These are phyloP conservation scores for Piaya cayana DNA, from an alignment of 2,113 vertebrate species.

Conservation along the genomic window DNA sequence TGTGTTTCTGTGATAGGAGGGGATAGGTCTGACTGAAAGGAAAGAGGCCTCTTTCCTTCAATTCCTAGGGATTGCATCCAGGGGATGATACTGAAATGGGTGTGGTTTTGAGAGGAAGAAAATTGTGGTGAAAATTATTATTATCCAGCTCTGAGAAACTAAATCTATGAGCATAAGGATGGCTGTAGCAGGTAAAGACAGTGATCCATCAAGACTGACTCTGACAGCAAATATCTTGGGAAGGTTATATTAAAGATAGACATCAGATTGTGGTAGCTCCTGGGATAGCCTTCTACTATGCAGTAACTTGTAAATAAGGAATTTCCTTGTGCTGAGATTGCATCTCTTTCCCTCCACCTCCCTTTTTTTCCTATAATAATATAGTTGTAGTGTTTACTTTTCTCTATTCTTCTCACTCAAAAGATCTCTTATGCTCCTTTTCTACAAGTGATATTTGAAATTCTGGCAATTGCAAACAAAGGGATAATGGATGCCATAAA, in stretches of 20 bases:
- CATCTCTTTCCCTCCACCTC: background rate
- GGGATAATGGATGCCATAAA: background rate
- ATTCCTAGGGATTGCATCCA: background rate
- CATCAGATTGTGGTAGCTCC: background rate
- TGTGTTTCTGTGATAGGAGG: slow-evolving; percentile 6
- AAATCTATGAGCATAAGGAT: background rate
- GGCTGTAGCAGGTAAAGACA: background rate
- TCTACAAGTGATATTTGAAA: background rate
- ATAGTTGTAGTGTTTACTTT: background rate
- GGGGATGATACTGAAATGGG: background rate
- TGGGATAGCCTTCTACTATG: background rate
- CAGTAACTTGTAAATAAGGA: background rate
- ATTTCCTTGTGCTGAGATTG: background rate
- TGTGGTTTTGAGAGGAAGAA: background rate
- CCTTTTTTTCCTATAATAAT: background rate
- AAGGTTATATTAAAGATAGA: background rate
- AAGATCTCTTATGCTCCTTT: background rate
- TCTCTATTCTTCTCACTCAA: background rate
- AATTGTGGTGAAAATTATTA: background rate
- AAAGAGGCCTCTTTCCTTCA: slow-evolving; percentile 14
- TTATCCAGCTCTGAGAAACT: background rate
- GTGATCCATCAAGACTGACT: background rate
- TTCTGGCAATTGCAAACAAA: background rate
- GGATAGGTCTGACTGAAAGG: background rate
- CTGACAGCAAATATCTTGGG: background rate